Evolutionary conservation across 64 coral and sea anemone species (phyloP), one percentile per base, ranked within the genome.

Genomic region (Acropora tenuis): DNA sequence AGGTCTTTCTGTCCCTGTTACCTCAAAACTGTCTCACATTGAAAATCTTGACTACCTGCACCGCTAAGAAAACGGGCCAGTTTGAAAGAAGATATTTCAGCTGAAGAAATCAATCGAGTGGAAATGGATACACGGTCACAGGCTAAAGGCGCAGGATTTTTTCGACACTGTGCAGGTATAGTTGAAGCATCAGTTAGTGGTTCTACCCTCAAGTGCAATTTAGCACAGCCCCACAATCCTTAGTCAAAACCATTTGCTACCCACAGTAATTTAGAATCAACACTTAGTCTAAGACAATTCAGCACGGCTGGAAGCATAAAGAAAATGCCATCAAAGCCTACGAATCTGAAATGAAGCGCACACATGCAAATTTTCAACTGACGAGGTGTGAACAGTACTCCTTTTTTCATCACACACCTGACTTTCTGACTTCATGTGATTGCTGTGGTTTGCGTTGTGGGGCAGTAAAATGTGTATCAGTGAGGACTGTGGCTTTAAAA

Each of bases 41-140:
- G 13, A 93, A 13, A 80, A 96, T 80, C 87, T 96, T 42, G 17
- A 80, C 0, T 96, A 93, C 66, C 66, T 5, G 90, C 86, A 42
- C 74, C 89, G 45, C 16, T 96, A 8, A 43, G 48, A 16, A 92
- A 96, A 79, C 92, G 86, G 76, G 42, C 45, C 10, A 20, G 78
- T n/a, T 55, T 96, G 6, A 71, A 79, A 7, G 5, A 83, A 50
- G 44, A 91, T 50, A 83, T 91, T 83, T 83, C 89, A 50, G n/a
- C 47, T 8, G 67, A 91, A 91, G 78, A 91, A 6, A 91, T 91
- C 30, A 61, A 73, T n/a, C 48, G 52, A 9, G 68, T 91, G 4
- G 79, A 81, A 83, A 43, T 68, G 5, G 89, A 82, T 47, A 91
- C 79, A 16, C 6, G 63, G 13, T 41, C 43, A 4, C 89, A 83